phyloP scores from a whole-genome alignment of 2,113 vertebrate species.

The Melanotaenia duboulayi region DNA sequence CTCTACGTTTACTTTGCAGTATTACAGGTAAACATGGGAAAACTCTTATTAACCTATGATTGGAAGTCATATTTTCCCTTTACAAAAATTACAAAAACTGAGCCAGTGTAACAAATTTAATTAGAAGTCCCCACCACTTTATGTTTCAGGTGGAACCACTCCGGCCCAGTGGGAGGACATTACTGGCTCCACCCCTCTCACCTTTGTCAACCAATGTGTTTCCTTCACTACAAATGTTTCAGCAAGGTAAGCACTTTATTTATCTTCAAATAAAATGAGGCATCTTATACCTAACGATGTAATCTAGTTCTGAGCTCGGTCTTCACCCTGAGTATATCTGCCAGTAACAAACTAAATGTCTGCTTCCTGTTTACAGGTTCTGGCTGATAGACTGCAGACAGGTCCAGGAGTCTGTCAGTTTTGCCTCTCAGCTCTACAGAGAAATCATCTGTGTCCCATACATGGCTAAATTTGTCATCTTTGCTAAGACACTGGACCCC shows the following conservation, averaged over 20 bases:
- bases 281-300: background rate
- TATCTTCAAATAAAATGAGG: background rate
- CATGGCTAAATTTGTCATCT: slow-evolving; percentile 99
- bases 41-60: background rate
- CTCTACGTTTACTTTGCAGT: slow-evolving; percentile 94
- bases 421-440: slow-evolving; percentile 95
- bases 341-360: slow-evolving; percentile 11
- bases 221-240: slow-evolving; percentile 99
- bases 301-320: background rate
- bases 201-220: slow-evolving; percentile 97
- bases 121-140: slow-evolving; percentile 27
- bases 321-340: background rate
- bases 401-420: slow-evolving; percentile 94
- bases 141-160: slow-evolving; percentile 91
- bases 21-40: slow-evolving; percentile 88
- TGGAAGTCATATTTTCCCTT: background rate
- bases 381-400: slow-evolving; percentile 99
- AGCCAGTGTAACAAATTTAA: background rate
- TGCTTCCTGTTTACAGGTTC: slow-evolving; percentile 82
- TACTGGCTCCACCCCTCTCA: slow-evolving; percentile 96
- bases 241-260: slow-evolving; percentile 86
- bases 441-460: slow-evolving; percentile 99
- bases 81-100: slow-evolving; percentile 5
- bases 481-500: slow-evolving; percentile 97
- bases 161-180: slow-evolving; percentile 99